These are phyloP conservation scores for Chrysopilus asiliformis DNA, from an alignment of 2,888 invertebrate genomes.

Conservation along the genomic window DNA sequence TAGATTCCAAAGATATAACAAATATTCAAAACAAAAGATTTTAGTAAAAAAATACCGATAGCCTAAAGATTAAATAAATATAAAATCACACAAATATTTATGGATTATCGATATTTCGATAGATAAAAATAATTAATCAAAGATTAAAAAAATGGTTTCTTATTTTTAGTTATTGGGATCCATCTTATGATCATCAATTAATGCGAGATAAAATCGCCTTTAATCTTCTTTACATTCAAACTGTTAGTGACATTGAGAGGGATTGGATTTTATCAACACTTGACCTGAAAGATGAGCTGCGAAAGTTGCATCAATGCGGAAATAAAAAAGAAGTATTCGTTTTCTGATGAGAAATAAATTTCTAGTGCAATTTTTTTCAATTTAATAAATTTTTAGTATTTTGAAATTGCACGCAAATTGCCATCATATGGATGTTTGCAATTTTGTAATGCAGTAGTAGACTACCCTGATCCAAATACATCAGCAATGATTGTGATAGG, in stretches of 20 bases:
- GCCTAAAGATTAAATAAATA: no score
- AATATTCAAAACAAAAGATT: no score
- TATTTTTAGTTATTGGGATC: constrained; percentile 73
- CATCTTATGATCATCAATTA: constrained; percentile 66
- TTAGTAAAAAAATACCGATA: no score
- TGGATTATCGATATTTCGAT: constrained; percentile 6
- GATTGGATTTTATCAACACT: constrained; percentile 70
- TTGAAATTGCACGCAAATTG: constrained; percentile 68
- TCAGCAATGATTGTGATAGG: constrained; percentile 68
- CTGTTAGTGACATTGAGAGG: constrained; percentile 70
- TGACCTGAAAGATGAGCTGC: constrained; percentile 53
- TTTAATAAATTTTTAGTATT: constrained; percentile 49
- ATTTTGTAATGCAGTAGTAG: constrained; percentile 58
- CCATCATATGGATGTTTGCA: constrained; percentile 84
- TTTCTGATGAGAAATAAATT: neutral
- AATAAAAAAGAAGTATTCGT: constrained; percentile 62
- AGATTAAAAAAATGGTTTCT: constrained; percentile 4
- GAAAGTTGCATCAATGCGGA: constrained; percentile 56
- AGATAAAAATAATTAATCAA: constrained; percentile 7
- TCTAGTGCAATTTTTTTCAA: constrained; percentile 3
- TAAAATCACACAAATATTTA: no score
- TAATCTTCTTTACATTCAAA: constrained; percentile 78
- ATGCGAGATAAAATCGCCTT: constrained; percentile 69
- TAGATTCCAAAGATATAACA: no score
- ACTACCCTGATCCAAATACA: constrained; percentile 59